These are phyloP conservation scores for Sus cebifrons DNA, from an alignment of 2,797 vertebrate species.

Conservation along the genomic window DNA sequence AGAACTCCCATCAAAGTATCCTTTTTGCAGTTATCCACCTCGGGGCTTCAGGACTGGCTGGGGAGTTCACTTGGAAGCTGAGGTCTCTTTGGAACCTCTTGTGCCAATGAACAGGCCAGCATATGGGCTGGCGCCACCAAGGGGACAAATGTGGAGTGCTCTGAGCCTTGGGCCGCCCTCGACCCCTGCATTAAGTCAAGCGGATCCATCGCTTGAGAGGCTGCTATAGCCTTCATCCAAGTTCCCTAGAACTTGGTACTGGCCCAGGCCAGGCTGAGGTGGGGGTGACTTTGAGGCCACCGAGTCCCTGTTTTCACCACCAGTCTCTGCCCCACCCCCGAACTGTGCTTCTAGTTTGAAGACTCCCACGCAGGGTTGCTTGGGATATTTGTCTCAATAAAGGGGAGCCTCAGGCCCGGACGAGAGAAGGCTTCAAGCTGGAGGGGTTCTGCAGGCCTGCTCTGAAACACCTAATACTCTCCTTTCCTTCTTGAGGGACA, in stretches of 20 bases:
- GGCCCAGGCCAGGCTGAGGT: background rate
- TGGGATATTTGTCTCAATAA: constrained; percentile 17
- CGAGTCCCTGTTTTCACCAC: background rate
- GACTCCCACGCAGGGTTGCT: background rate
- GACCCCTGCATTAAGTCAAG: background rate
- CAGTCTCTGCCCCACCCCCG: background rate
- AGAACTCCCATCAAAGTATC: background rate
- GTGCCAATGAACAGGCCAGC: background rate
- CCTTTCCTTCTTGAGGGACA: background rate
- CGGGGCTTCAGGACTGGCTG: background rate
- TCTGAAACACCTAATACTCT: constrained; percentile 28
- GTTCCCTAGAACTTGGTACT: background rate
- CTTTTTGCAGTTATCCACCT: constrained; percentile 7
- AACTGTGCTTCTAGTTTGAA: constrained; percentile 3
- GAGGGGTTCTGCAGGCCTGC: background rate
- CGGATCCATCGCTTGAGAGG: background rate
- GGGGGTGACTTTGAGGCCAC: constrained; percentile 11
- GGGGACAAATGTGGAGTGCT: background rate
- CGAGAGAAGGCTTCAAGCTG: background rate
- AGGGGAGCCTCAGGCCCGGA: background rate
- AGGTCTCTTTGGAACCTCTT: constrained; percentile 20
- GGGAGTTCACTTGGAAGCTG: constrained; percentile 10
- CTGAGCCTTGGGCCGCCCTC: background rate
- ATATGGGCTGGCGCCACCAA: background rate
- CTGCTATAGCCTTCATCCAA: constrained; percentile 15